A percentile compares a stretch with the other conserved stretches of the same genome.
phyloP scores from a whole-genome alignment of 2,113 vertebrate species.

The Procapra przewalskii region DNA sequence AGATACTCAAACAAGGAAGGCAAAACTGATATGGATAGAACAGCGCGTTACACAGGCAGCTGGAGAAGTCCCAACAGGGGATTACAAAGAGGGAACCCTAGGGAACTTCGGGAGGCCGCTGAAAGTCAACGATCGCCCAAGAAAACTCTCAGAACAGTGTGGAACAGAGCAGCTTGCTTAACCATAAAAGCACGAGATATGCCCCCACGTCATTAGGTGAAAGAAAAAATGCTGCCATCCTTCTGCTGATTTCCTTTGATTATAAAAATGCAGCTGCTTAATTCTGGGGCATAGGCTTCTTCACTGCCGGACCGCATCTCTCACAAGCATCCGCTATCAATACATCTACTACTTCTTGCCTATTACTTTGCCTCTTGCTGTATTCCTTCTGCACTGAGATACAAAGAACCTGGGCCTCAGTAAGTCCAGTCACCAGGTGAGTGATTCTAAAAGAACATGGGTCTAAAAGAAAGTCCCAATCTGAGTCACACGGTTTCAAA shows the following conservation, averaged over 20 bases:
- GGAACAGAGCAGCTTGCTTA: neutral
- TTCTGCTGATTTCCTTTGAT: neutral
- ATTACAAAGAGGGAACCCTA: neutral
- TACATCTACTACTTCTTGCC: neutral
- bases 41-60: neutral
- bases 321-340: neutral
- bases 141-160: neutral
- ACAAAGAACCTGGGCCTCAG: neutral
- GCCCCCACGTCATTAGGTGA: neutral
- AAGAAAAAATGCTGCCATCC: neutral
- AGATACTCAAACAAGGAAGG: neutral
- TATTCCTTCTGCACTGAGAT: neutral
- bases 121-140: neutral
- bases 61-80: neutral
- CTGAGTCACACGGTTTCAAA: neutral
- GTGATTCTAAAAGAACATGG: neutral
- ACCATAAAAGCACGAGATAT: neutral
- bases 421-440: neutral
- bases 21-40: neutral
- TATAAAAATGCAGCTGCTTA: neutral
- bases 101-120: rapidly evolving
- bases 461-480: neutral
- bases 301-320: neutral
- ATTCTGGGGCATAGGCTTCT: neutral
- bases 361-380: neutral